phyloP scores from a whole-genome alignment of 2,113 vertebrate species.

The Lepus timidus region DNA sequence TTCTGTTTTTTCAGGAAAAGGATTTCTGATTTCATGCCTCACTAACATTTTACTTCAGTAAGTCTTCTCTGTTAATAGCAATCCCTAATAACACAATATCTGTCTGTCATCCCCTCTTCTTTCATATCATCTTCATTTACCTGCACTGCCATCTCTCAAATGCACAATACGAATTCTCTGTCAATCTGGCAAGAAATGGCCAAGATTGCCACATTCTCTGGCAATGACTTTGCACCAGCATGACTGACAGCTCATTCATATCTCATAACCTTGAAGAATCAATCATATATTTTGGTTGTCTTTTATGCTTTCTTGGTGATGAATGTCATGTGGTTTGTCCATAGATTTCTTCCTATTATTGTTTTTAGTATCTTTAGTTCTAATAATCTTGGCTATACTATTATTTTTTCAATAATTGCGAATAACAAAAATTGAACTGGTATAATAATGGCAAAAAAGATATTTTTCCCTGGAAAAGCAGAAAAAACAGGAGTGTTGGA shows the following conservation, averaged over 20 bases:
- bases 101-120: background rate
- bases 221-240: background rate
- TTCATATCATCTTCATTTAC: background rate
- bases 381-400: background rate
- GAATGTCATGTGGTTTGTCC: background rate
- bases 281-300: constrained; percentile 31
- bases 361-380: background rate
- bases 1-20: background rate
- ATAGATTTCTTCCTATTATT: constrained; percentile 28
- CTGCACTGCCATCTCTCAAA: background rate
- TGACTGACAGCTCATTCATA: constrained; percentile 23
- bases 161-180: background rate
- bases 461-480: constrained; percentile 16
- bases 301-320: constrained; percentile 62
- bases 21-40: constrained; percentile 42
- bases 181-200: constrained; percentile 16
- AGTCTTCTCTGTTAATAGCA: background rate
- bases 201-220: background rate
- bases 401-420: constrained; percentile 39
- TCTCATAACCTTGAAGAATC: constrained; percentile 29
- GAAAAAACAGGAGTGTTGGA: background rate
- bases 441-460: background rate
- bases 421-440: constrained; percentile 16
- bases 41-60: constrained; percentile 26
- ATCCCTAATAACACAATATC: constrained; percentile 6